Percentiles rank a stretch among this genome's conserved stretches.
These are phyloP conservation scores for Morpho deidamia DNA, from an alignment of 2,888 invertebrate genomes.

Conservation along the genomic window DNA sequence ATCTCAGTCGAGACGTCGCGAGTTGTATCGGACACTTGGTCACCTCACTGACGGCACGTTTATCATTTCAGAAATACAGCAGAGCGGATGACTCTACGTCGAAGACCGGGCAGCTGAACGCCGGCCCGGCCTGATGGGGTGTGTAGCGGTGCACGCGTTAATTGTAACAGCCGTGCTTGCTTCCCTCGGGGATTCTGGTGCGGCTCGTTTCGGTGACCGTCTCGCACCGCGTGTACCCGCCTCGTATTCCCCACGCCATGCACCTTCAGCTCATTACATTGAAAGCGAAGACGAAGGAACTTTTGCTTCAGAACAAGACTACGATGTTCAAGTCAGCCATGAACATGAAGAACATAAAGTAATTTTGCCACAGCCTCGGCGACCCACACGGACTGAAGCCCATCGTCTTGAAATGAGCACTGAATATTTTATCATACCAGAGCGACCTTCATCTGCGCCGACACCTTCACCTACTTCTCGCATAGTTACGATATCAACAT, in stretches of 20 bases:
- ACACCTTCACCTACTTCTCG: constrained; percentile 49
- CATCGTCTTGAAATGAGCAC: constrained; percentile 88
- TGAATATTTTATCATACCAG: constrained; percentile 88
- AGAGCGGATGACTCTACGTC: constrained; percentile 52
- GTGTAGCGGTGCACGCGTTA: constrained; percentile 50
- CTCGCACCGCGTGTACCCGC: constrained; percentile 63
- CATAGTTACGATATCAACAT: constrained; percentile 42
- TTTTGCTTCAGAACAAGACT: constrained; percentile 48
- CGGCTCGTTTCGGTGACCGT: constrained; percentile 63
- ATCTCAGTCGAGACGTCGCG: constrained; percentile 49
- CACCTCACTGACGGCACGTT: constrained; percentile 40
- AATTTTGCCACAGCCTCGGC: constrained; percentile 47
- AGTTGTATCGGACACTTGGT: constrained; percentile 34
- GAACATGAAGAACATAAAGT: constrained; percentile 40
- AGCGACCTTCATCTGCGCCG: constrained; percentile 52
- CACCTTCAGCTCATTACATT: constrained; percentile 40
- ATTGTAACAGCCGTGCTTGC: constrained; percentile 53
- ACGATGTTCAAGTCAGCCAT: constrained; percentile 45
- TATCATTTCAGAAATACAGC: constrained; percentile 50
- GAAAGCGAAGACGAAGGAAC: constrained; percentile 51
- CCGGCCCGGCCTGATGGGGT: constrained; percentile 63
- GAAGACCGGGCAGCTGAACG: constrained; percentile 56
- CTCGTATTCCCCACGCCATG: constrained; percentile 56
- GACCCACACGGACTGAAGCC: constrained; percentile 62
- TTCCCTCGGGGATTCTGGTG: constrained; percentile 41